These are phyloP conservation scores for Bucco capensis DNA, from an alignment of 2,113 vertebrate species.

Conservation along the genomic window DNA sequence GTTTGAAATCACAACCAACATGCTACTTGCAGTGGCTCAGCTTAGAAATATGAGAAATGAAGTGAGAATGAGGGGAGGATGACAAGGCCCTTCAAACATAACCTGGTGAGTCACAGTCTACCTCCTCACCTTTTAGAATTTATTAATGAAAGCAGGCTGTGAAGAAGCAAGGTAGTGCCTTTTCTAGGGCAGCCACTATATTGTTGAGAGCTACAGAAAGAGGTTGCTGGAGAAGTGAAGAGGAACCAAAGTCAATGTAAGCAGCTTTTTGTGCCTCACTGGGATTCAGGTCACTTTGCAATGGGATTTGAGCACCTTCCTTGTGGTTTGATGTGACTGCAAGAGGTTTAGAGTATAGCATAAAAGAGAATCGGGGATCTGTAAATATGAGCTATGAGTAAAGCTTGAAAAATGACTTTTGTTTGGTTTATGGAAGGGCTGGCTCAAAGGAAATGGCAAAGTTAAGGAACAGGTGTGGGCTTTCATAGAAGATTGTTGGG, in stretches of 20 bases:
- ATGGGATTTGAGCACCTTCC: neutral
- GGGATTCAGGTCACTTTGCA: neutral
- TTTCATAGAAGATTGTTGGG: neutral
- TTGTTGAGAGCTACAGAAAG: neutral
- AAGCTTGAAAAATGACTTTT: neutral
- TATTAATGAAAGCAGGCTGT: neutral
- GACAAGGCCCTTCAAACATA: neutral
- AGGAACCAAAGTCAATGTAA: neutral
- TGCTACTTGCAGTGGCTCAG: neutral
- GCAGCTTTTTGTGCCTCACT: neutral
- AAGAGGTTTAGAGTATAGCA: neutral
- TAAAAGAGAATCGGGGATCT: fast-evolving
- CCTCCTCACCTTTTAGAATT: neutral
- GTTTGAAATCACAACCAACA: neutral
- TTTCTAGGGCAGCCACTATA: neutral
- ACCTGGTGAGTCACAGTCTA: conserved; percentile 8
- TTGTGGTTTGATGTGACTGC: neutral
- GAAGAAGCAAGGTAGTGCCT: neutral
- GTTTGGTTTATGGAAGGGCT: neutral
- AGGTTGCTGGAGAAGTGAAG: neutral
- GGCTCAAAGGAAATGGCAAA: neutral
- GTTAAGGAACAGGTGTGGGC: fast-evolving
- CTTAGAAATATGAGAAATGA: neutral
- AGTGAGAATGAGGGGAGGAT: neutral
- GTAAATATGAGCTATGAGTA: neutral